phyloP scores from a whole-genome alignment of 2,888 invertebrate species.

The Tridacna gigas region DNA sequence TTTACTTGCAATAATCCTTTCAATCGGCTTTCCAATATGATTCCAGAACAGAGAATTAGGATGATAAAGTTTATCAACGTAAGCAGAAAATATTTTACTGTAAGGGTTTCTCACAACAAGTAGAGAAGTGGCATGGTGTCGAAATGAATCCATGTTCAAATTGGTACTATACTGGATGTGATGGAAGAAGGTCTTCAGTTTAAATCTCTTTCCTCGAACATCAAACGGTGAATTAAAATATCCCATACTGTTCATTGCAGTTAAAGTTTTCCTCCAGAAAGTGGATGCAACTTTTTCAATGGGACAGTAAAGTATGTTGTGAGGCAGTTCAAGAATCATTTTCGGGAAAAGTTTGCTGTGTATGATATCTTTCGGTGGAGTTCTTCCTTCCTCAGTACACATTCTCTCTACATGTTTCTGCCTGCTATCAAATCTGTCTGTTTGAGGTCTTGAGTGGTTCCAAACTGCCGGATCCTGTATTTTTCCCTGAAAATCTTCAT shows the following conservation, averaged over 20 bases:
- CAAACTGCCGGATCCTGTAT: background rate
- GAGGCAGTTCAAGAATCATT: constrained; percentile 46
- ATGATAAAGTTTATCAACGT: constrained; percentile 73
- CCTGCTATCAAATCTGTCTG: constrained; percentile 31
- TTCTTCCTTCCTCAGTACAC: constrained; percentile 33
- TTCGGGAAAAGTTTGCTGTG: constrained; percentile 18
- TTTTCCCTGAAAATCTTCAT: background rate
- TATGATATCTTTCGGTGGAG: constrained; percentile 31
- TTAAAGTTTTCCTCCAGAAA: constrained; percentile 69
- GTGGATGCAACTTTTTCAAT: constrained; percentile 76
- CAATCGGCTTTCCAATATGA: constrained; percentile 59
- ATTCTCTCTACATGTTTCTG: constrained; percentile 20
- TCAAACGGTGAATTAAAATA: constrained; percentile 54
- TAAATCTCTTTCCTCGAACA: constrained; percentile 2
- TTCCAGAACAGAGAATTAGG: constrained; percentile 73
- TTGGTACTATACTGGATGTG: constrained; percentile 1
- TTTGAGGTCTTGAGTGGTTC: background rate
- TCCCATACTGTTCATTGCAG: constrained; percentile 45
- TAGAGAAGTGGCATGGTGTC: constrained; percentile 60
- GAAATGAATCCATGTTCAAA: constrained; percentile 29
- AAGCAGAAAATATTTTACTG: constrained; percentile 71
- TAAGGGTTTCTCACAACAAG: constrained; percentile 75
- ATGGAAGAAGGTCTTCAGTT: constrained; percentile 7
- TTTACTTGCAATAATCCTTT: constrained; percentile 34
- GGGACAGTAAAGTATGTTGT: constrained; percentile 72